Conservation (phyloP, 1,140 invertebrate species). For the Ostrea edulis region DNA sequence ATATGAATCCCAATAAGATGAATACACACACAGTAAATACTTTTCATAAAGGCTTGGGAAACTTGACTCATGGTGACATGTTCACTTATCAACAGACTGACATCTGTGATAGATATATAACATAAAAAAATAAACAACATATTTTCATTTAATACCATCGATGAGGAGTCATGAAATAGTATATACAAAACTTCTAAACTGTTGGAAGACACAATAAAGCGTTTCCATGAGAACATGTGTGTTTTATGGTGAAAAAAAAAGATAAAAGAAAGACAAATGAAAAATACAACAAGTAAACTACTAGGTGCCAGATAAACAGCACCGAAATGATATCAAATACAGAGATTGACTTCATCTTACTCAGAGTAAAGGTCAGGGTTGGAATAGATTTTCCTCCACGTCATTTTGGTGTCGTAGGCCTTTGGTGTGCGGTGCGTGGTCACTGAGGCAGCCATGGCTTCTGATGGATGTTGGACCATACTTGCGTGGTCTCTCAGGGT, state of each 20-base stretch:
- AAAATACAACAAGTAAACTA: no score
- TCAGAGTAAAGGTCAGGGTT: slow-evolving; percentile 71
- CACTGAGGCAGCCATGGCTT: slow-evolving; percentile 64
- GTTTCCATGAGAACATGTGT: no score
- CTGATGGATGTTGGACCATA: slow-evolving; percentile 68
- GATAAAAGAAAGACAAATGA: no score
- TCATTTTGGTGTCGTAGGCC: slow-evolving; percentile 69
- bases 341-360: slow-evolving; percentile 60
- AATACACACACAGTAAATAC: background rate
- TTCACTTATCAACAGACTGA: no score
- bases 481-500: slow-evolving; percentile 75
- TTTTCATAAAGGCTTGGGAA: background rate
- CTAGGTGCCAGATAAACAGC: no score
- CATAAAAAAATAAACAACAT: no score
- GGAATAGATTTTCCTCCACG: slow-evolving; percentile 77
- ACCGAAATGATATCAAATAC: background rate
- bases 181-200: background rate
- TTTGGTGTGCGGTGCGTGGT: slow-evolving; percentile 66
- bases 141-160: no score
- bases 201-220: background rate
- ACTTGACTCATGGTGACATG: no score
- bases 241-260: no score
- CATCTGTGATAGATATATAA: no score
- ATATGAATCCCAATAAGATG: background rate
- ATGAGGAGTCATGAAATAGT: no score